These are phyloP conservation scores for Oscheius sp. DNA, from an alignment of 2,888 invertebrate genomes.

Conservation along the genomic window DNA sequence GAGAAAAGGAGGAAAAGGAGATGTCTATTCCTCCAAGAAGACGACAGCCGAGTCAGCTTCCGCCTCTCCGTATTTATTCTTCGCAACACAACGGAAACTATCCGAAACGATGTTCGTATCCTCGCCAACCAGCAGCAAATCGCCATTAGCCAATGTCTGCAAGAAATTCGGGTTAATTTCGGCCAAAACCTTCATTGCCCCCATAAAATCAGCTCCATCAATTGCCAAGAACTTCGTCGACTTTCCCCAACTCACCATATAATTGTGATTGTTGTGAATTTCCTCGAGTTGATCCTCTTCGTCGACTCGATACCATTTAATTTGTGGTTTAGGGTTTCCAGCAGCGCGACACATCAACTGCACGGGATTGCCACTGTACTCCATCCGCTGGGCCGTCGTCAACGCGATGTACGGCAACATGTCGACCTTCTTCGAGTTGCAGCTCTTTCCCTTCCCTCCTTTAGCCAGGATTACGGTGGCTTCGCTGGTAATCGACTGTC, in stretches of 20 bases:
- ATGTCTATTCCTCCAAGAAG: constrained; percentile 37
- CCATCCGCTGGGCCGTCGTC: constrained; percentile 45
- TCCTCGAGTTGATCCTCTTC: constrained; percentile 50
- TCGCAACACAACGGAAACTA: constrained; percentile 50
- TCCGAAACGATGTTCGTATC: constrained; percentile 41
- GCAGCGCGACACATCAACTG: constrained; percentile 47
- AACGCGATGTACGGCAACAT: constrained; percentile 8
- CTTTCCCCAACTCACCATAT: constrained; percentile 40
- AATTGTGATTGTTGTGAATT: constrained; percentile 33
- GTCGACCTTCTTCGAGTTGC: constrained; percentile 19
- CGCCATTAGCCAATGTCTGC: constrained; percentile 42
- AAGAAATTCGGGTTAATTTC: constrained; percentile 6
- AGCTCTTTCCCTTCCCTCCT: constrained; percentile 17
- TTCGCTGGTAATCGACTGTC: constrained; percentile 42
- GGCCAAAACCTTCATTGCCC: not conserved
- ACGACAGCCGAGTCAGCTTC: constrained; percentile 43
- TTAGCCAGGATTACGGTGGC: constrained; percentile 22
- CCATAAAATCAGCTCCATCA: not conserved
- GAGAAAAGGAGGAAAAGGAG: not conserved
- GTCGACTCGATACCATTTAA: constrained; percentile 43
- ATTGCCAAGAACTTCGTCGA: not conserved
- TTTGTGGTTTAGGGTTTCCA: constrained; percentile 42
- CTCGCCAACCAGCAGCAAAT: constrained; percentile 47
- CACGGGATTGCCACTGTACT: constrained; percentile 40
- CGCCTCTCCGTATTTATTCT: constrained; percentile 41